Conservation (phyloP, 2,113 vertebrate species). For the Phalacrocorax carbo region DNA sequence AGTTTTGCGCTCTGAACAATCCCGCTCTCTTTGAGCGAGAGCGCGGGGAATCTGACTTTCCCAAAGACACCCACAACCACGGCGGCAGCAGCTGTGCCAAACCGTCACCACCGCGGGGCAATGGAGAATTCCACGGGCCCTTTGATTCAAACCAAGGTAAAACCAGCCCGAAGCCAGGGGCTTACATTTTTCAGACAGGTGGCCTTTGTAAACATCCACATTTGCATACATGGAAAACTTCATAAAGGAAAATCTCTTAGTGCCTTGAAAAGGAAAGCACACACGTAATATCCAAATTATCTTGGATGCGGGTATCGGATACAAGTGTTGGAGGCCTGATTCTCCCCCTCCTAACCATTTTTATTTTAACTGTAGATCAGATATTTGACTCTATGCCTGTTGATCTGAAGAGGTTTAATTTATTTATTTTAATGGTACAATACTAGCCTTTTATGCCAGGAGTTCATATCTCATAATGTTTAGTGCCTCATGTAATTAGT, state of each 20-base stretch:
- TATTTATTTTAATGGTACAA: neutral
- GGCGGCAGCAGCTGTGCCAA: neutral
- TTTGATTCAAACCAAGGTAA: conserved; percentile 57
- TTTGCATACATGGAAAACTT: neutral
- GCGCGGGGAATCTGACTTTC: neutral
- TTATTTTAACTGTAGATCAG: neutral
- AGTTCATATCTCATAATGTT: neutral
- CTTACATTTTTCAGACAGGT: conserved; percentile 39
- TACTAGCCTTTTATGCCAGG: neutral
- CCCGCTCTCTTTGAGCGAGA: neutral
- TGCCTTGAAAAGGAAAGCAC: neutral
- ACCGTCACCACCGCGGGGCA: neutral
- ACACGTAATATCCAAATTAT: neutral
- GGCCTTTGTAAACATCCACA: neutral
- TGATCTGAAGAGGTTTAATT: neutral
- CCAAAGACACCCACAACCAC: neutral
- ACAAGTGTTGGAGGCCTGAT: neutral
- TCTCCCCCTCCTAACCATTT: neutral
- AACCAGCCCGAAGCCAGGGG: neutral
- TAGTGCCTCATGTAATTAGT: neutral
- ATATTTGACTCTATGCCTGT: neutral
- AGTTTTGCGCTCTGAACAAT: neutral
- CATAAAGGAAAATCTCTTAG: neutral
- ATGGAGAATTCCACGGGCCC: neutral
- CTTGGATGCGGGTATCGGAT: neutral